Conservation (phyloP, 2,888 invertebrate species). For the Myathropa florea region DNA sequence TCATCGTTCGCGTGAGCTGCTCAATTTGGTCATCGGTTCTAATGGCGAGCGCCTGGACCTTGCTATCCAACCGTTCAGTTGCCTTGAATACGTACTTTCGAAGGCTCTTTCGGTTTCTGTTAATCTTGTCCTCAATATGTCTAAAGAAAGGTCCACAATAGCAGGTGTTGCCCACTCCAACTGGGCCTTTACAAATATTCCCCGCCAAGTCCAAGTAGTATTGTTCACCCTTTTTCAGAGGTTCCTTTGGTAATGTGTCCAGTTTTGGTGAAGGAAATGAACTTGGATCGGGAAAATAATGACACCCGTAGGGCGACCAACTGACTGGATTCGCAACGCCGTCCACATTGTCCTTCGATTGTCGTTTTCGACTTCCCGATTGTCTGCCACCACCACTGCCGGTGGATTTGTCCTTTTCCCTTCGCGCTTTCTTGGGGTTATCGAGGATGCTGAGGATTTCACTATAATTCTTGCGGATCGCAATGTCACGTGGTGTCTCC, state of each 20-base stretch:
- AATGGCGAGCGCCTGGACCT: slow-evolving; percentile 89
- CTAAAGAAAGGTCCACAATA: slow-evolving; percentile 96
- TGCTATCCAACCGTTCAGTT: slow-evolving; percentile 89
- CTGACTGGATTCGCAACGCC: slow-evolving; percentile 80
- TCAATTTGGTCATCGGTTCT: slow-evolving; percentile 88
- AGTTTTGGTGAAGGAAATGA: slow-evolving; percentile 92
- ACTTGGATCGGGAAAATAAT: slow-evolving; percentile 92
- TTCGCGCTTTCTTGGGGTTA: slow-evolving; percentile 78
- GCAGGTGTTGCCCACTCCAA: slow-evolving; percentile 96
- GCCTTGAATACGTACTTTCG: slow-evolving; percentile 86
- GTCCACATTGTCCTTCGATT: slow-evolving; percentile 75
- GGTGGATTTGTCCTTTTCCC: slow-evolving; percentile 73
- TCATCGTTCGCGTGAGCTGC: slow-evolving; percentile 83
- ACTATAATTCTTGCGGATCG: slow-evolving; percentile 90
- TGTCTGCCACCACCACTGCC: slow-evolving; percentile 63
- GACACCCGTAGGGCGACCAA: slow-evolving; percentile 96
- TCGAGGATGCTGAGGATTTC: slow-evolving; percentile 92
- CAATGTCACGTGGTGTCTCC: slow-evolving; percentile 95
- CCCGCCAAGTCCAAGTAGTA: slow-evolving; percentile 97
- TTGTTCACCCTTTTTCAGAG: slow-evolving; percentile 92
- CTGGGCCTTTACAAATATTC: slow-evolving; percentile 96
- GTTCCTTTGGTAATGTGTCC: slow-evolving; percentile 92
- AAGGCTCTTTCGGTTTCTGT: slow-evolving; percentile 86
- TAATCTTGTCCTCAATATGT: slow-evolving; percentile 91
- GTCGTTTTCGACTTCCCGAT: slow-evolving; percentile 82